Evolutionary conservation across 2,113 vertebrate genomes (phyloP).

Genomic region (Nyctereutes procyonoides): DNA sequence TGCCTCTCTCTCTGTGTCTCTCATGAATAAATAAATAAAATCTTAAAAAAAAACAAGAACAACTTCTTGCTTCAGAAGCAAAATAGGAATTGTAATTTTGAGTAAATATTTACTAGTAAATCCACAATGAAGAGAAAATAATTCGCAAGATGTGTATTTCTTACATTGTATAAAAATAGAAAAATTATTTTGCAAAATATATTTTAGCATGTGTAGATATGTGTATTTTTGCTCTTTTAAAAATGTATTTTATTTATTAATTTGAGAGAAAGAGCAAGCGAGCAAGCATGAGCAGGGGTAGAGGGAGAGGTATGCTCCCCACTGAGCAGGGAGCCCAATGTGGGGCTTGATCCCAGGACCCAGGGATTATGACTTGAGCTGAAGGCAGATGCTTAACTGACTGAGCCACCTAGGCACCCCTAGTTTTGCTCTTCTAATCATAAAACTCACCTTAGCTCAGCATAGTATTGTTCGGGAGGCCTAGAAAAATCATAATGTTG

Average conservation of each 20-base stretch:
- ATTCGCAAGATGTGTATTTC: not conserved
- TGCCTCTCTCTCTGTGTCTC: no score
- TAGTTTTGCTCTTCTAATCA: not conserved
- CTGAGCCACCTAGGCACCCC: no score
- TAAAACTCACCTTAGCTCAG: conserved; percentile 19
- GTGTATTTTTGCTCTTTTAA: not conserved
- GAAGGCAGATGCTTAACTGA: no score
- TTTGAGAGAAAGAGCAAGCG: no score
- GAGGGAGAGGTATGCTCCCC: no score
- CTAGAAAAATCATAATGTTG: not conserved
- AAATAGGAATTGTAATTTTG: conserved; percentile 17
- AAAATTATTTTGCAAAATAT: conserved; percentile 49
- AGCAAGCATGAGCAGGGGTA: no score
- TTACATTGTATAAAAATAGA: not conserved
- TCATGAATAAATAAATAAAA: no score
- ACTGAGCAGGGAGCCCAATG: no score
- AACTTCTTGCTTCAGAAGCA: conserved; percentile 39
- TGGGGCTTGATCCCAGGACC: no score
- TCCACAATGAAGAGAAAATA: conserved; percentile 3
- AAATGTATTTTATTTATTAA: no score
- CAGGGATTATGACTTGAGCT: no score
- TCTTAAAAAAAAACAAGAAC: no score
- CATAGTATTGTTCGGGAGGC: not conserved
- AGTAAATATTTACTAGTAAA: conserved; percentile 49
- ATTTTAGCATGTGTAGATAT: not conserved